Conservation (phyloP, 2,113 vertebrate species). For the Rhinolophus ferrumequinum region DNA sequence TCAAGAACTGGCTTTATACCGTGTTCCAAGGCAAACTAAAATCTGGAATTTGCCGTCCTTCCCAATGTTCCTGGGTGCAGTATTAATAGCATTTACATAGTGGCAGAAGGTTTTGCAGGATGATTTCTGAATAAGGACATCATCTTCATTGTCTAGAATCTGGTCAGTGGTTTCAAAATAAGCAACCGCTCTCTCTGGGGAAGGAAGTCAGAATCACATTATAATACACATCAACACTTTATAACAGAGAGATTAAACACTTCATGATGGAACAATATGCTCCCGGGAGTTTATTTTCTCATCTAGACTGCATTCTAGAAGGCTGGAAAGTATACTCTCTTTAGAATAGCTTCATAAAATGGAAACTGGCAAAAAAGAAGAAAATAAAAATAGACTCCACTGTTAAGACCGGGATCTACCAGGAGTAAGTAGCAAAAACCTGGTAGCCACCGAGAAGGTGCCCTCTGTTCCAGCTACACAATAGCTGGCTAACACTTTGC, state of each 20-base stretch:
- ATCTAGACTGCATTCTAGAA: background rate
- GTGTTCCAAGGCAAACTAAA: constrained; percentile 95
- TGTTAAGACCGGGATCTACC: background rate
- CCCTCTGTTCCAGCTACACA: background rate
- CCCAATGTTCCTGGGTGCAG: constrained; percentile 94
- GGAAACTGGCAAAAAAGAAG: background rate
- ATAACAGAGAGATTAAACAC: background rate
- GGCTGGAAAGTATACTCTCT: constrained; percentile 1
- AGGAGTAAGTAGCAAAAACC: background rate
- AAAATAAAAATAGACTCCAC: background rate
- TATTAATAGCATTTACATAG: constrained; percentile 94
- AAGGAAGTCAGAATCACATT: constrained; percentile 19
- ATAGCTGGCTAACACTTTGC: background rate
- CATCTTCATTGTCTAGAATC: constrained; percentile 90
- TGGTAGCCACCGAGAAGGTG: background rate
- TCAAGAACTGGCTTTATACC: constrained; percentile 82
- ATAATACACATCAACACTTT: background rate
- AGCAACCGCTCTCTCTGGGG: constrained; percentile 91
- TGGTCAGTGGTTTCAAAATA: constrained; percentile 94
- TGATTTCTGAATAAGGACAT: constrained; percentile 87
- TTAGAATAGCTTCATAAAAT: constrained; percentile 15
- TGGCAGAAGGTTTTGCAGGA: constrained; percentile 92
- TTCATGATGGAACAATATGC: background rate
- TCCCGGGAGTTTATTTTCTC: constrained; percentile 27
- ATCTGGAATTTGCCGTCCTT: constrained; percentile 99